Base-by-base conservation (phyloP, 2,113 vertebrate genomes). In the Eulemur macaco region DNA sequence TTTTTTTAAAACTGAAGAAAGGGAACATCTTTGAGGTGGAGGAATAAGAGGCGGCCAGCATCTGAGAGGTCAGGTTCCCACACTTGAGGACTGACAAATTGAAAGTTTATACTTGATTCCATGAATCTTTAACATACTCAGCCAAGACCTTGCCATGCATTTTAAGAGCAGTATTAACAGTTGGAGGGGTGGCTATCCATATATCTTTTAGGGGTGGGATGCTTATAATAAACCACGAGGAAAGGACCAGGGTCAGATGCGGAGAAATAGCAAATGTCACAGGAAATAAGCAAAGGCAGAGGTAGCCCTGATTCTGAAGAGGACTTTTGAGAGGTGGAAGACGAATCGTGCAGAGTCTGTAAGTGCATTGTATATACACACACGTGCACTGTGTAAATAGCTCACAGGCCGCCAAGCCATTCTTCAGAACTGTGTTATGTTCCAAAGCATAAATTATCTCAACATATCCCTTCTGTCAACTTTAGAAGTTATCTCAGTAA, bases 61-160 rank as follows among this genome's bases (percentile, higher is more conserved):
- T 86, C 21, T 47, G 23, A 50, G n/a, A 96, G 97, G 93, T 96
- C 76, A 95, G 90, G 17, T 96, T 97, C 97, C 85, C 97, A 97
- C 92, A 94, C 92, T 96, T 37, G 77, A 71, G 76, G 52, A 82
- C 58, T 77, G 87, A 95, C 87, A 96, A 89, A 71, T 60, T 93
- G 50, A 69, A 95, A 69, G 76, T 88, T 94, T 97, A 95, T 39
- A 73, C 47, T 95, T 94, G 68, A 92, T 71, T 83, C 81, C 50
- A 37, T 77, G 83, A 86, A 66, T 86, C 87, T 64, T 96, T 80
- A 87, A 89, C 76, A 90, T 92, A 85, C 69, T 94, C 81, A 73
- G 52, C 76, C 82, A 64, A 94, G 92, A 92, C 68, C 88, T 29
- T 54, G 21, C 54, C 52, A 63, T 94, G 66, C 85, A 96, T 94